A percentile compares a stretch with the other conserved stretches of the same genome.
Conservation (phyloP, 2,113 vertebrate species). For the Dasypus novemcinctus region DNA sequence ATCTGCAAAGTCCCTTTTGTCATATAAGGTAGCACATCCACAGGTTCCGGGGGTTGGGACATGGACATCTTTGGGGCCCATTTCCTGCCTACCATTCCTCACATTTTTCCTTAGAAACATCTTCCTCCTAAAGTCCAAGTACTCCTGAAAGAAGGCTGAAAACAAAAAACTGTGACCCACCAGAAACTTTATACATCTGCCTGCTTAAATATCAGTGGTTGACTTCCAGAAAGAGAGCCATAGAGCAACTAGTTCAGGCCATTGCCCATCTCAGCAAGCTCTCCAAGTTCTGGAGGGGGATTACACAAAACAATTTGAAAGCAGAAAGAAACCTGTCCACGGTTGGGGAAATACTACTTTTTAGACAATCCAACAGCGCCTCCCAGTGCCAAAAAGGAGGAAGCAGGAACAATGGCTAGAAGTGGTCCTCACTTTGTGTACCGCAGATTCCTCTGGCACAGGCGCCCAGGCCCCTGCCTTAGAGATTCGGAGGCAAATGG, state of each 20-base stretch:
- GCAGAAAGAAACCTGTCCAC: background rate
- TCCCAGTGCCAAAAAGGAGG: conserved; percentile 45
- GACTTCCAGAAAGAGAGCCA: background rate
- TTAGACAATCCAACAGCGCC: conserved; percentile 69
- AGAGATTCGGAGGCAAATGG: background rate
- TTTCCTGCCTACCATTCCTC: background rate
- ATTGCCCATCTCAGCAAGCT: background rate
- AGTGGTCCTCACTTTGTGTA: background rate
- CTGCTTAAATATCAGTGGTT: background rate
- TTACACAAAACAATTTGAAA: background rate
- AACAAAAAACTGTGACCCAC: background rate
- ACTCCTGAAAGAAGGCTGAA: background rate
- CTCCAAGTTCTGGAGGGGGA: background rate
- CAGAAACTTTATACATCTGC: background rate
- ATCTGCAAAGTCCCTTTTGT: background rate
- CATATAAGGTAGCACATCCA: background rate
- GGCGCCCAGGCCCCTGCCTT: background rate
- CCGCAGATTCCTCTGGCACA: background rate
- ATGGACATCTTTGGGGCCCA: background rate
- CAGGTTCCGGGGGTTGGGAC: background rate
- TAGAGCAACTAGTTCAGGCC: background rate
- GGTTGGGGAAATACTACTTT: background rate
- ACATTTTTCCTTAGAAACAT: background rate
- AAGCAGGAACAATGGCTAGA: background rate
- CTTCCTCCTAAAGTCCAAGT: background rate